Percentiles rank a stretch among this genome's conserved stretches.
Conservation (phyloP, 2,113 vertebrate genomes). For the Lontra canadensis region DNA sequence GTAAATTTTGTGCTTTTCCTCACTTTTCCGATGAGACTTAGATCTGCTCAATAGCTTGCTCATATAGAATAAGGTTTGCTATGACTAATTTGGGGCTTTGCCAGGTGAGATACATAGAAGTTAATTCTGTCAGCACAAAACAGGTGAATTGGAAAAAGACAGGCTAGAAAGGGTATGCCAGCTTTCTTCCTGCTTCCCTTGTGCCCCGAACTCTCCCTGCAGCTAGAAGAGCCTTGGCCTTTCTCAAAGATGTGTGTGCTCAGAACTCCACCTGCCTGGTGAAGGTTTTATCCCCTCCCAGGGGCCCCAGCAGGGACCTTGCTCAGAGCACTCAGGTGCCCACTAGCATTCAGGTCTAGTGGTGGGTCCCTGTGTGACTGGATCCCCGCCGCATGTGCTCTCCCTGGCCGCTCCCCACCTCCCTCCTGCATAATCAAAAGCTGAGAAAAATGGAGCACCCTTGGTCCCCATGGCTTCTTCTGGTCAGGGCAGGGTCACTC, state of each 20-base stretch:
- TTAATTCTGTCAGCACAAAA: not conserved
- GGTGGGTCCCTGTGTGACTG: not conserved
- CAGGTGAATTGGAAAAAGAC: not conserved
- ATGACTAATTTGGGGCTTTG: not conserved
- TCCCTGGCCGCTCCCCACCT: not conserved
- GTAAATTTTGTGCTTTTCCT: not conserved
- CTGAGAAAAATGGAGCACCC: not conserved
- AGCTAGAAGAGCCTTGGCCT: not conserved
- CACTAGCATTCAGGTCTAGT: not conserved
- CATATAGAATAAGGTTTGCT: not conserved
- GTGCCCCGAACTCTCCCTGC: not conserved
- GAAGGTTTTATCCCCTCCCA: not conserved
- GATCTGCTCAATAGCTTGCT: not conserved
- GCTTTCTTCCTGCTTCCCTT: not conserved
- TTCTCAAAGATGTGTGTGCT: not conserved
- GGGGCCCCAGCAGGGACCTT: not conserved
- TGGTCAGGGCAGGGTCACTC: not conserved
- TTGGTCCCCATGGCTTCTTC: not conserved
- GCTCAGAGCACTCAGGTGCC: not conserved
- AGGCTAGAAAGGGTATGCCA: not conserved
- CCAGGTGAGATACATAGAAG: not conserved
- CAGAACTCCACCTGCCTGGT: not conserved
- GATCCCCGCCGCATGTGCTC: not conserved
- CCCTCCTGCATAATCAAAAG: not conserved
- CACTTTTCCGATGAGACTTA: not conserved